Base-by-base conservation (phyloP, 2,113 vertebrate species). In the Nibea albiflora region DNA sequence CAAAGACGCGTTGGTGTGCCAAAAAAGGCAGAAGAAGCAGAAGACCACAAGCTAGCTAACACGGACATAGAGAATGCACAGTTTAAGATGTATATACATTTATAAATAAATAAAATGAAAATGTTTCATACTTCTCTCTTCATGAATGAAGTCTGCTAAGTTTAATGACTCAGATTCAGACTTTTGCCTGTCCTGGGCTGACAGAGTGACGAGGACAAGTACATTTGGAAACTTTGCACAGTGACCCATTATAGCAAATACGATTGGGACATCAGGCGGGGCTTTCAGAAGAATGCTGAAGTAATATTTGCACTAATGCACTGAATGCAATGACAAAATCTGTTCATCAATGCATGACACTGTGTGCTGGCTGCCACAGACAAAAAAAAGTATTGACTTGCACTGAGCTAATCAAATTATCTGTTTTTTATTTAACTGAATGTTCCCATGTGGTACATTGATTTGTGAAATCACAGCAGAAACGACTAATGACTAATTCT, bases 181-280 rank as follows among this genome's bases (percentile, higher is more conserved):
- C 62, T 19, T 60, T 2, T 14, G 62, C n/a, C 49, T 69, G 72
- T 65, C 57, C 70, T 52, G 7, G 9, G 3, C 66, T 71, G 58
- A 84, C 78, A 65, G 0, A 22, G 31, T 22, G 73, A 78, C 52
- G 39, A 4, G 53, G 26, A 81, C 44, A 42, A 1, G 5, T 60
- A 14, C n/a, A 53, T 81, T 65, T 64, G 10, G 62, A 77, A 82
- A 77, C n/a, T 73, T 66, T 20, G 73, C 12, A 11, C 62, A 49
- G 46, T 87, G 85, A 86, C 75, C 78, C 35, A 14, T 83, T 44
- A 83, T 5, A 67, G 82, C 86, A 90, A 90, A 88, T 82, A 77
- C 35, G 35, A 69, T 63, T 76, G 57, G 35, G 50, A 70, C 76
- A 80, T 22, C 56, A 64, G 20, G 49, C 35, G 2, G 60, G 14